Percentiles rank a stretch among this genome's conserved stretches.
These are phyloP conservation scores for Pipistrellus pipistrellus DNA, from an alignment of 2,797 vertebrate species.

Conservation along the genomic window DNA sequence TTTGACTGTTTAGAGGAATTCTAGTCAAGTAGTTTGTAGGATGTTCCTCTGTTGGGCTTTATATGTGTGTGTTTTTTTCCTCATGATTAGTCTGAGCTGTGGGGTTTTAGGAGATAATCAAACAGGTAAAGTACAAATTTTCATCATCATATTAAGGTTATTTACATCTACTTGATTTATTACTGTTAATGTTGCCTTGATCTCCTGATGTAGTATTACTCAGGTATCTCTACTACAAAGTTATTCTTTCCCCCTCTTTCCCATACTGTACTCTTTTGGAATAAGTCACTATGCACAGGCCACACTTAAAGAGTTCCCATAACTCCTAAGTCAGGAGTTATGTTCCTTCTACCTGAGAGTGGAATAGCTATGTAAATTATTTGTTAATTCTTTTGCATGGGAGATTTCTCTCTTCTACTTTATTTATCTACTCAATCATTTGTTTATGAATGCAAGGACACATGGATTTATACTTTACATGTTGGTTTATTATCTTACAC, in stretches of 20 bases:
- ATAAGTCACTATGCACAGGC: not conserved
- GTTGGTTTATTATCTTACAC: slow-evolving; percentile 8
- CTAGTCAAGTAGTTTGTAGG: not conserved
- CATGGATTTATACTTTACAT: not conserved
- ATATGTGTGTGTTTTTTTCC: not conserved
- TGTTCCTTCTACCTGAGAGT: not conserved
- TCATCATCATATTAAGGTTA: not conserved
- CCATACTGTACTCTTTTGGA: not conserved
- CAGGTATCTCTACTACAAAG: not conserved
- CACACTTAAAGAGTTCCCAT: not conserved
- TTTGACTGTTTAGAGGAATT: slow-evolving; percentile 21
- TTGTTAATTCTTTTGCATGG: not conserved
- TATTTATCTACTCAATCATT: slow-evolving; percentile 10
- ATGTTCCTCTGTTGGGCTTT: not conserved
- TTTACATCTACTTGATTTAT: not conserved
- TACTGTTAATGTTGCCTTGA: not conserved
- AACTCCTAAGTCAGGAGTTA: not conserved
- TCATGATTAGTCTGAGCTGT: not conserved
- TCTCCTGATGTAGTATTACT: not conserved
- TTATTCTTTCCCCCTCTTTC: not conserved
- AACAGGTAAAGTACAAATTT: not conserved
- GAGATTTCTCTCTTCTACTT: not conserved
- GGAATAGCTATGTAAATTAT: not conserved
- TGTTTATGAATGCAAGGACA: not conserved
- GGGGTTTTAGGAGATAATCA: not conserved